Conservation (phyloP, 2,797 vertebrate genomes). For the Neopelma chrysocephalum region DNA sequence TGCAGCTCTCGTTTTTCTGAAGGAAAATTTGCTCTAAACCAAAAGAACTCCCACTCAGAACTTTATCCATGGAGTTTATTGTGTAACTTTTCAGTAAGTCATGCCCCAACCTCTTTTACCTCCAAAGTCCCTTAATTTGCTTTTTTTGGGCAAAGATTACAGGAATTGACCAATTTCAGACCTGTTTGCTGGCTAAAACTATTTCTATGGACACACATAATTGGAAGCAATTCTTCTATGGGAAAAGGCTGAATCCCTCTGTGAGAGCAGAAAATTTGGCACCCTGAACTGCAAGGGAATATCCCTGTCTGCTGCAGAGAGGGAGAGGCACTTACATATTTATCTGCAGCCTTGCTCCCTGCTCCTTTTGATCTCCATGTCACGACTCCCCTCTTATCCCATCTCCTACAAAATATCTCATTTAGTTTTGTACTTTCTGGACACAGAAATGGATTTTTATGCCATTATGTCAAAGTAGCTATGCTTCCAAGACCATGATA, state of each 20-base stretch:
- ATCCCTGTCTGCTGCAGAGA: background rate
- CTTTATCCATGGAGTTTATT: background rate
- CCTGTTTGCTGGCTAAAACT: background rate
- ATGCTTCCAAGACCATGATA: background rate
- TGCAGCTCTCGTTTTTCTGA: background rate
- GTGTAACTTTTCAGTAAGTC: background rate
- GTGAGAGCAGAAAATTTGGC: background rate
- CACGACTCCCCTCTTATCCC: background rate
- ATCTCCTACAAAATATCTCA: background rate
- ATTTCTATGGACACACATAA: background rate
- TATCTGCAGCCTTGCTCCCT: background rate
- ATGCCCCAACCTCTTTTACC: background rate
- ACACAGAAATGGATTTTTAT: background rate
- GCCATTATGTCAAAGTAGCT: background rate
- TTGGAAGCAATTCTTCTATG: background rate
- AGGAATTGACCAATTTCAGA: background rate
- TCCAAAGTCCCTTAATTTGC: background rate
- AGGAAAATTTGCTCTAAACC: background rate
- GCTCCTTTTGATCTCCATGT: background rate
- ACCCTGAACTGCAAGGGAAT: background rate
- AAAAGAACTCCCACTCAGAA: background rate
- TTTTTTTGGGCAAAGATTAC: background rate
- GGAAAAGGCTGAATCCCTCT: background rate
- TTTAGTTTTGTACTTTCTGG: conserved; percentile 8
- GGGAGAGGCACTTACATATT: background rate